A percentile compares a stretch with the other conserved stretches of the same genome.
These are phyloP conservation scores for Panthera leo DNA, from an alignment of 2,113 vertebrate genomes.

Conservation along the genomic window DNA sequence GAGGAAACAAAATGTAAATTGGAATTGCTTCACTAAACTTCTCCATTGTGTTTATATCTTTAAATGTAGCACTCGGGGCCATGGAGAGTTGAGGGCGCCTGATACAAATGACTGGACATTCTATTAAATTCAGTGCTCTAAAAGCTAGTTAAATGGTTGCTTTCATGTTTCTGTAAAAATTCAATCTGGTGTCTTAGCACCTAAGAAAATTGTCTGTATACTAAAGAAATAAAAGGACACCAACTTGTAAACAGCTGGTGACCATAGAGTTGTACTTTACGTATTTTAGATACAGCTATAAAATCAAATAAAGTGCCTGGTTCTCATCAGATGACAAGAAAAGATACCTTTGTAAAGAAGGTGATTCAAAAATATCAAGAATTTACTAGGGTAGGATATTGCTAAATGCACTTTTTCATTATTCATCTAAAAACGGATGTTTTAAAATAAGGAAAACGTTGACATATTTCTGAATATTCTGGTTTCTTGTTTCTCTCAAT, in stretches of 20 bases:
- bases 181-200: slow-evolving; percentile 49
- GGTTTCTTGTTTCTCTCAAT: slow-evolving; percentile 59
- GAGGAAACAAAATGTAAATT: slow-evolving; percentile 86
- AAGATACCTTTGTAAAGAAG: slow-evolving; percentile 49
- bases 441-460: slow-evolving; percentile 59
- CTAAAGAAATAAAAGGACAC: slow-evolving; percentile 69
- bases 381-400: slow-evolving; percentile 6
- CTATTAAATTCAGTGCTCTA: slow-evolving; percentile 71
- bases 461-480: slow-evolving; percentile 58
- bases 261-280: slow-evolving; percentile 24
- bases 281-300: slow-evolving; percentile 23
- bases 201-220: slow-evolving; percentile 57
- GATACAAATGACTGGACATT: slow-evolving; percentile 74
- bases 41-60: slow-evolving; percentile 79
- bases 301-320: slow-evolving; percentile 70
- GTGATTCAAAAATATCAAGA: slow-evolving; percentile 25
- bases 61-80: slow-evolving; percentile 75
- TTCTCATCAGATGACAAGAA: slow-evolving; percentile 60
- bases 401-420: slow-evolving; percentile 53
- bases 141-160: slow-evolving; percentile 73
- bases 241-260: slow-evolving; percentile 66
- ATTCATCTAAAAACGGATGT: slow-evolving; percentile 68
- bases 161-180: slow-evolving; percentile 77
- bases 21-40: slow-evolving; percentile 82
- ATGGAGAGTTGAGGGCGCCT: slow-evolving; percentile 67